Evolutionary conservation across 2,797 vertebrate genomes (phyloP), one percentile per base, ranked within the genome.

Genomic region (Peromyscus eremicus): DNA sequence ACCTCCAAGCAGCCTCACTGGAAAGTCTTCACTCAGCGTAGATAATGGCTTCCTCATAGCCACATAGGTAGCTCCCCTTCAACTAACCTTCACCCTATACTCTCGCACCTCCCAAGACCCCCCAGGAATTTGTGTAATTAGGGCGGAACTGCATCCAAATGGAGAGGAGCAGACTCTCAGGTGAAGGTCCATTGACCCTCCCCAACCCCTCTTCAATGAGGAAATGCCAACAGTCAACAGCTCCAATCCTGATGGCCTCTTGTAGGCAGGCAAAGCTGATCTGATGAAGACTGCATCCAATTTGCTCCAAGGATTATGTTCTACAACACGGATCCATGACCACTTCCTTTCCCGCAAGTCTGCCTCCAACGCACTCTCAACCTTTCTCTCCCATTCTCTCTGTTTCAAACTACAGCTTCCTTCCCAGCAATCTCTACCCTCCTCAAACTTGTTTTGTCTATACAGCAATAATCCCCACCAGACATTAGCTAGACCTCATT

Each of bases 391-490:
- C 66, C 29, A 21, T 16, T 46, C 37, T 17, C 80, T 52, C 55
- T 82, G 75, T 71, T 92, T 81, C 87, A 92, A 94, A 71, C 75
- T 52, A 88, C 25, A 57, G 25, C 27, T 13, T 2, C 34, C 14
- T 1, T 77, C 68, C n/a, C 49, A 64, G 49, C 6, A 66, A 71
- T 64, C 71, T 64, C 29, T 68, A 75, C 17, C 64, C 46, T 12
- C 25, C 23, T 11, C 64, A 68, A 46, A 46, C 68, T 80, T 87
- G 83, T 43, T 92, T 94, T 87, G 83, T 83, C 37, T 93, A 52
- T 52, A 70, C 29, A 46, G 55, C 29, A 57, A 75, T 52, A 25
- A 91, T 49, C 34, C 62, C 40, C 84, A 93, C 32, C 34, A 81
- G 60, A 90, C 40, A 90, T 16, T 37, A 52, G 66, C 46, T 55